These are phyloP conservation scores for Osmerus eperlanus DNA, from an alignment of 2,113 vertebrate genomes.

Conservation along the genomic window DNA sequence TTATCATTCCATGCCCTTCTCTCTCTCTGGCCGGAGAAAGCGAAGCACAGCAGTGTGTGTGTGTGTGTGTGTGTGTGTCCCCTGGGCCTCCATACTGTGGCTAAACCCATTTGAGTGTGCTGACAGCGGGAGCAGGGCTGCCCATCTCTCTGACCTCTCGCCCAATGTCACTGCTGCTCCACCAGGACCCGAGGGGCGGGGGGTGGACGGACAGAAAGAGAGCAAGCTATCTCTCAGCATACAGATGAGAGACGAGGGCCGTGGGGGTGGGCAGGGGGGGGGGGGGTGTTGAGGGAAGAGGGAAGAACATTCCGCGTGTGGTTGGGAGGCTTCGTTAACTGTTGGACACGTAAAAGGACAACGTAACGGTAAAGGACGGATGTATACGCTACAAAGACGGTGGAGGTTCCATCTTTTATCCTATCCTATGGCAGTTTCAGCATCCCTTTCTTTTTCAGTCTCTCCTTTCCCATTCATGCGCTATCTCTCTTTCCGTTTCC, in stretches of 20 bases:
- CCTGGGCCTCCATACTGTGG: conserved; percentile 57
- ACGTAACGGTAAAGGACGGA: neutral
- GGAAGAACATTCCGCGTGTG: neutral
- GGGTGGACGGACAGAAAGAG: conserved; percentile 35
- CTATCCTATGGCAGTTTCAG: too few relatives aligned
- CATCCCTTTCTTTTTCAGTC: too few relatives aligned
- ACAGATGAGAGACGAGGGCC: conserved; percentile 49
- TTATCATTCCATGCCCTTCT: conserved; percentile 40
- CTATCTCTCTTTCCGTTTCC: conserved; percentile 45
- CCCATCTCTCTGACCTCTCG: conserved; percentile 70
- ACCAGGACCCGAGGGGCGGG: conserved; percentile 49
- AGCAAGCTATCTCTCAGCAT: conserved; percentile 43
- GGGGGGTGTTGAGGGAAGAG: neutral
- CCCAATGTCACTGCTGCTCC: conserved; percentile 69
- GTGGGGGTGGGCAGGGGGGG: neutral
- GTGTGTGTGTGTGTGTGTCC: conserved; percentile 33
- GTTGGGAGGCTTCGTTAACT: neutral
- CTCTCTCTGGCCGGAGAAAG: conserved; percentile 9
- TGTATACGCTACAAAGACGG: too few relatives aligned
- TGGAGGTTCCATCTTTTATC: conserved; percentile 28
- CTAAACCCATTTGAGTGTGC: conserved; percentile 63
- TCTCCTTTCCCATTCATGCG: conserved; percentile 20
- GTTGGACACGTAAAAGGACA: neutral
- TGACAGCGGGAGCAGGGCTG: conserved; percentile 64
- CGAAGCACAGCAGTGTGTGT: neutral